Conservation (phyloP, 2,113 vertebrate species). For the Datnioides undecimradiatus region DNA sequence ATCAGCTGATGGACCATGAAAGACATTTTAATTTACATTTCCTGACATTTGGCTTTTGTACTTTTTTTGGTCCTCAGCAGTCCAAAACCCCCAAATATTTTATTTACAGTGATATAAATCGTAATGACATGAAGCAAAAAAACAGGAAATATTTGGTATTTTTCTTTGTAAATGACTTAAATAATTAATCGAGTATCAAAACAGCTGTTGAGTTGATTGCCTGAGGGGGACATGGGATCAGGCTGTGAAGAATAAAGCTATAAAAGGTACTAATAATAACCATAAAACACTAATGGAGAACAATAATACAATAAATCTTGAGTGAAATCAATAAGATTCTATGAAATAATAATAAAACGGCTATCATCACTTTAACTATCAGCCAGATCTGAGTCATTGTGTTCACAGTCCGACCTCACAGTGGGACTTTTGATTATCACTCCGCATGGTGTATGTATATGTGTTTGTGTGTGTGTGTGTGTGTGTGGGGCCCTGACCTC, state of each 20-base stretch:
- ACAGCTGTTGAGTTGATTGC: background rate
- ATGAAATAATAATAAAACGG: background rate
- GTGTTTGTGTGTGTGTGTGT: background rate
- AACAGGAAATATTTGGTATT: background rate
- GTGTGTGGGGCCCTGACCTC: conserved; percentile 39
- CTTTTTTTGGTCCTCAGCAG: too few species aligned
- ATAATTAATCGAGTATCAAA: background rate
- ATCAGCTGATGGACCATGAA: too few species aligned
- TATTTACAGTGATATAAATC: background rate
- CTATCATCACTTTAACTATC: background rate
- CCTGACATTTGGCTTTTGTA: background rate
- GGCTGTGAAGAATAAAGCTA: background rate
- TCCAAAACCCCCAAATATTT: background rate
- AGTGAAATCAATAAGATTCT: background rate
- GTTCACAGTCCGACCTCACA: background rate
- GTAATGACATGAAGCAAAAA: too few species aligned
- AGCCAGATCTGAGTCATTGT: background rate
- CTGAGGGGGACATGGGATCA: background rate
- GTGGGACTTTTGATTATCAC: background rate
- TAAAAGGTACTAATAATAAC: background rate
- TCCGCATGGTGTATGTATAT: conserved; percentile 41
- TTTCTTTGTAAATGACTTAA: background rate
- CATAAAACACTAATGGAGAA: background rate
- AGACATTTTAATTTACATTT: too few species aligned
- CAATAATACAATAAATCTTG: background rate